Evolutionary conservation across 1,140 invertebrate species (phyloP).

Genomic region (Eubasilissa regina): DNA sequence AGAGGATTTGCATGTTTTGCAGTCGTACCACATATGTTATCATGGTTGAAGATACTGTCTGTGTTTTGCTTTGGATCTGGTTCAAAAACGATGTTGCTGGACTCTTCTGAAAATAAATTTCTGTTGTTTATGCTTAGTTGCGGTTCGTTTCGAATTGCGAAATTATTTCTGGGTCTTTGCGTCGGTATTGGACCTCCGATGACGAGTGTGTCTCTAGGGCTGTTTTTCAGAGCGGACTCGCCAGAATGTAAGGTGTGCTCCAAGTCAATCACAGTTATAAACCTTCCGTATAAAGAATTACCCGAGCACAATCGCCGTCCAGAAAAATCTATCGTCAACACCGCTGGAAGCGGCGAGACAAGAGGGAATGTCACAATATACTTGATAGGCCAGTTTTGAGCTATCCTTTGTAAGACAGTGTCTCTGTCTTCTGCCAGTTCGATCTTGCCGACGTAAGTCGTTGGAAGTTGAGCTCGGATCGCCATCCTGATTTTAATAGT

Average conservation of each 20-base stretch:
- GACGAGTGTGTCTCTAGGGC: constrained; percentile 39
- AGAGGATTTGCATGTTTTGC: constrained; percentile 62
- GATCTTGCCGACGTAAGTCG: constrained; percentile 64
- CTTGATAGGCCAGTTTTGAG: constrained; percentile 60
- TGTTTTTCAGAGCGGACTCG: constrained; percentile 48
- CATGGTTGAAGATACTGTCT: neutral
- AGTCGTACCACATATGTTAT: constrained; percentile 62
- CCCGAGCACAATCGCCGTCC: constrained; percentile 62
- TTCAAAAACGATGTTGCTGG: neutral
- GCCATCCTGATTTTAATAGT: constrained; percentile 62
- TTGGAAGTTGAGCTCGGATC: constrained; percentile 60
- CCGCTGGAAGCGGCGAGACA: constrained; percentile 62
- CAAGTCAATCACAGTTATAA: constrained; percentile 64
- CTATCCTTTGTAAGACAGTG: constrained; percentile 60
- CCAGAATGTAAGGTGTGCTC: constrained; percentile 65
- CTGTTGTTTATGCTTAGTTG: neutral
- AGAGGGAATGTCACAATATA: constrained; percentile 66
- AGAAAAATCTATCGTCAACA: constrained; percentile 64
- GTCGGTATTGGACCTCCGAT: constrained; percentile 3
- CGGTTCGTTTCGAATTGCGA: neutral
- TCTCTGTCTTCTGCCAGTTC: constrained; percentile 62
- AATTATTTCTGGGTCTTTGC: neutral
- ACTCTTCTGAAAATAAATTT: neutral
- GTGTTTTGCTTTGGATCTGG: neutral
- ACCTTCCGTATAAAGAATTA: constrained; percentile 49